phyloP scores from a whole-genome alignment of 1,140 invertebrate species.

The Aradophagus sp. region DNA sequence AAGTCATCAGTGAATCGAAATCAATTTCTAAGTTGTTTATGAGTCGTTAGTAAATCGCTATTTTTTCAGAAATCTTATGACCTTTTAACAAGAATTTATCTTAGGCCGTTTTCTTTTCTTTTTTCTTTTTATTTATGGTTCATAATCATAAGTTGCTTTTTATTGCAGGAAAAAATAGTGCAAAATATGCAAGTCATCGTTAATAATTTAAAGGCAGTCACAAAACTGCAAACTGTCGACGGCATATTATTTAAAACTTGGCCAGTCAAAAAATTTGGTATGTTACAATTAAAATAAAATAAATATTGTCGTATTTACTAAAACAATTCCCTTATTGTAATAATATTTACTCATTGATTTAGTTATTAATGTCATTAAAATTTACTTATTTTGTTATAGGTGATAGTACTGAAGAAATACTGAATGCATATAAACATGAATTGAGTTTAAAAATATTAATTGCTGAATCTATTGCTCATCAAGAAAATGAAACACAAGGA shows the following conservation, averaged over 20 bases:
- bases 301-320: too few relatives aligned
- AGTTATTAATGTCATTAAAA: too few relatives aligned
- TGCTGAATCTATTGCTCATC: constrained; percentile 10
- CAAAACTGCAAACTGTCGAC: constrained; percentile 1
- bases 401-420: constrained; percentile 1
- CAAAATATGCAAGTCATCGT: constrained; percentile 4
- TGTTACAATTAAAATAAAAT: constrained; percentile 4
- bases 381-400: constrained; percentile 3
- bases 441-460: not conserved
- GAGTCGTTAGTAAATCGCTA: too few relatives aligned
- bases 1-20: too few relatives aligned
- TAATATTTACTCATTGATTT: too few relatives aligned
- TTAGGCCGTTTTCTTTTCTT: too few relatives aligned
- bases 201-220: constrained; percentile 6
- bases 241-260: constrained; percentile 10
- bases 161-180: constrained; percentile 8
- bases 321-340: too few relatives aligned
- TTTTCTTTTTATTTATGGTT: constrained; percentile 2
- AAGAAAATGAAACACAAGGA: constrained; percentile 4
- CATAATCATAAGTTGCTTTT: not conserved
- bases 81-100: too few relatives aligned
- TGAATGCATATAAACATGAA: constrained; percentile 8
- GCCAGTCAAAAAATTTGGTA: constrained; percentile 14
- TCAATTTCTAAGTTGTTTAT: too few relatives aligned
- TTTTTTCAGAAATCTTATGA: too few relatives aligned